These are phyloP conservation scores for Amblyteles armatorius DNA, from an alignment of 2,888 invertebrate genomes.

Conservation along the genomic window DNA sequence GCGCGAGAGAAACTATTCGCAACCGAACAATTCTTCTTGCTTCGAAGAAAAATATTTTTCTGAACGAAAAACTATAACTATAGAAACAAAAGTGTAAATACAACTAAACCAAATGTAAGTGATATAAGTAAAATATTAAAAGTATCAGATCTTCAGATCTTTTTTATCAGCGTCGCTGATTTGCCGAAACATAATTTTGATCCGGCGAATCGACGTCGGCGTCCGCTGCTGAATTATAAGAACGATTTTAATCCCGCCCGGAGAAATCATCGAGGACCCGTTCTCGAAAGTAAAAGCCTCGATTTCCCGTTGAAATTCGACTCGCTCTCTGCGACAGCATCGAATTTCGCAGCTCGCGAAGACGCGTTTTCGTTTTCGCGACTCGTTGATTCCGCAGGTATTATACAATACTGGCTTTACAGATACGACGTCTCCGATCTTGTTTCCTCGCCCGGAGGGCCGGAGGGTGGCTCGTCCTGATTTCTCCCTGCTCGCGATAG, in stretches of 20 bases:
- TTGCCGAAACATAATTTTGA: neutral
- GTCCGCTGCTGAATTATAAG: no score
- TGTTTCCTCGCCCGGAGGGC: conserved; percentile 33
- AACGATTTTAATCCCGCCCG: neutral
- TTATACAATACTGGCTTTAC: conserved; percentile 3
- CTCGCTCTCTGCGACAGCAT: conserved; percentile 14
- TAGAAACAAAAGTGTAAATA: neutral
- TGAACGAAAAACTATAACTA: no score
- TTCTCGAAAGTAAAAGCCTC: conserved; percentile 1
- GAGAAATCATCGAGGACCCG: neutral
- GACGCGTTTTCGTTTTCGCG: conserved; percentile 19
- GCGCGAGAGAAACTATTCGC: conserved; percentile 26
- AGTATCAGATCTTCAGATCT: no score
- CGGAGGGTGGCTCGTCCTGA: conserved; percentile 56
- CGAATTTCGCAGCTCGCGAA: neutral
- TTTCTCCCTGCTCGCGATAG: conserved; percentile 49
- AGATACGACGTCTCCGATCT: conserved; percentile 7
- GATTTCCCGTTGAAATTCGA: conserved; percentile 17
- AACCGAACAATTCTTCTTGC: conserved; percentile 25
- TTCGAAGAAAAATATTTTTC: conserved; percentile 4
- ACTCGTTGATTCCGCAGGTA: conserved; percentile 17
- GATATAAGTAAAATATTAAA: no score
- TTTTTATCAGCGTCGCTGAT: neutral
- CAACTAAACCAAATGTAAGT: neutral
- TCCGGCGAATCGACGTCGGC: neutral